These are phyloP conservation scores for Erinaceus europaeus DNA, from an alignment of 2,113 vertebrate genomes.

Conservation along the genomic window DNA sequence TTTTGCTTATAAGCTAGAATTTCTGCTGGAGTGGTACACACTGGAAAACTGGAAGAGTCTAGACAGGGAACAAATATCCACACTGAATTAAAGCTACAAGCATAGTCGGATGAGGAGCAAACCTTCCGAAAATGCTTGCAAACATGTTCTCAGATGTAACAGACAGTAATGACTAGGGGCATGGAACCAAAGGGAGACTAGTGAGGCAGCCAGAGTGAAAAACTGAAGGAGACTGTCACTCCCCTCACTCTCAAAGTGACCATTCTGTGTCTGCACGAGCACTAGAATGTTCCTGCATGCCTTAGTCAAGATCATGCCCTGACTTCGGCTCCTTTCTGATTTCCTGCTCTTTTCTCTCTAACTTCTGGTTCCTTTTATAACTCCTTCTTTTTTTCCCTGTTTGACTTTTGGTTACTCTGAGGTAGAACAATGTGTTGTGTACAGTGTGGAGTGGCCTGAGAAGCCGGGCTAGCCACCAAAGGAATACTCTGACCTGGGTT, in stretches of 20 bases:
- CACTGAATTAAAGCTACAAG: not conserved
- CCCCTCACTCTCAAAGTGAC: not conserved
- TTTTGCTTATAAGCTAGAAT: conserved; percentile 36
- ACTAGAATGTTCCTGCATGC: not conserved
- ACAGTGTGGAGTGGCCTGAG: no score
- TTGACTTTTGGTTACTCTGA: not conserved
- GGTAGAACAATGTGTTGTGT: no score
- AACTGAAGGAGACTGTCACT: not conserved
- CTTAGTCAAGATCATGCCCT: not conserved
- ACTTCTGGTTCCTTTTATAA: no score
- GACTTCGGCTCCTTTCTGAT: no score
- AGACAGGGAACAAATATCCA: conserved; percentile 23
- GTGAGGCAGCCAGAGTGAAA: not conserved
- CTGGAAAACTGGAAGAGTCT: not conserved
- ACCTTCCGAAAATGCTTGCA: not conserved
- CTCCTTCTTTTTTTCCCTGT: no score
- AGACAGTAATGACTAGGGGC: not conserved
- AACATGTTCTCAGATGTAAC: not conserved
- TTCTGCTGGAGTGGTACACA: not conserved
- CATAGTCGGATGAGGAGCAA: not conserved
- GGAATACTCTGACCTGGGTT: not conserved
- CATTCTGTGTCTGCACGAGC: not conserved
- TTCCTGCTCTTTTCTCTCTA: no score
- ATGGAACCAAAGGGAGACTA: not conserved
- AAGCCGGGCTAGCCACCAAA: not conserved